These are phyloP conservation scores for Euclidia mi DNA, from an alignment of 2,888 invertebrate species.

Conservation along the genomic window DNA sequence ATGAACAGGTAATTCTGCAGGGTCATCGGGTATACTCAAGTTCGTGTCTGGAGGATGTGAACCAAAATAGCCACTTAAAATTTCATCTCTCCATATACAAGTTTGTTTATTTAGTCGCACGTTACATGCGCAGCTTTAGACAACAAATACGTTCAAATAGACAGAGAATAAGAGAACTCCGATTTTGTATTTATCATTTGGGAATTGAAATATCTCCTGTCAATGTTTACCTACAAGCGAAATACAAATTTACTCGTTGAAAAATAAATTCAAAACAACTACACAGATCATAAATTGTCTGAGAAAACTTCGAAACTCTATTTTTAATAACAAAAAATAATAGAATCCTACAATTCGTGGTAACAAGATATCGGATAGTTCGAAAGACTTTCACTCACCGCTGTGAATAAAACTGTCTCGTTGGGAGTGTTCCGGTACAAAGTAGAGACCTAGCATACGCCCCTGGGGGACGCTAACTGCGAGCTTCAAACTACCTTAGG, in stretches of 20 bases:
- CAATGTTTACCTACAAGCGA: too few relatives aligned
- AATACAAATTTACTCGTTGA: too few relatives aligned
- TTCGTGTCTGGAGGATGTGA: constrained; percentile 33
- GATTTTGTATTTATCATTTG: too few relatives aligned
- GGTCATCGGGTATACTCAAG: constrained; percentile 39
- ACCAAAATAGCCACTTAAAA: constrained; percentile 24
- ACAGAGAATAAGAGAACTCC: too few relatives aligned
- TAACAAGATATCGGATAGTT: constrained; percentile 42
- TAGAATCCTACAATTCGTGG: constrained; percentile 28
- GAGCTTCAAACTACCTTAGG: constrained; percentile 37
- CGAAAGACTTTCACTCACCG: constrained; percentile 36
- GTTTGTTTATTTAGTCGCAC: too few relatives aligned
- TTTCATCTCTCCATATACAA: constrained; percentile 22
- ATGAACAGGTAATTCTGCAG: constrained; percentile 40
- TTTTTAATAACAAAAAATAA: constrained; percentile 41
- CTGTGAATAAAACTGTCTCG: constrained; percentile 40
- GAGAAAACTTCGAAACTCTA: neutral
- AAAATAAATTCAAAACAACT: too few relatives aligned
- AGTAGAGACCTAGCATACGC: constrained; percentile 12
- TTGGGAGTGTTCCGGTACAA: constrained; percentile 31
- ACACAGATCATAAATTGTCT: too few relatives aligned
- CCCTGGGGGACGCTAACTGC: constrained; percentile 28
- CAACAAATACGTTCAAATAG: too few relatives aligned
- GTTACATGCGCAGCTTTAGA: too few relatives aligned
- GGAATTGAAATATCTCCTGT: too few relatives aligned